Base-by-base conservation (phyloP, 2,888 invertebrate genomes). In the Xestia xanthographa region DNA sequence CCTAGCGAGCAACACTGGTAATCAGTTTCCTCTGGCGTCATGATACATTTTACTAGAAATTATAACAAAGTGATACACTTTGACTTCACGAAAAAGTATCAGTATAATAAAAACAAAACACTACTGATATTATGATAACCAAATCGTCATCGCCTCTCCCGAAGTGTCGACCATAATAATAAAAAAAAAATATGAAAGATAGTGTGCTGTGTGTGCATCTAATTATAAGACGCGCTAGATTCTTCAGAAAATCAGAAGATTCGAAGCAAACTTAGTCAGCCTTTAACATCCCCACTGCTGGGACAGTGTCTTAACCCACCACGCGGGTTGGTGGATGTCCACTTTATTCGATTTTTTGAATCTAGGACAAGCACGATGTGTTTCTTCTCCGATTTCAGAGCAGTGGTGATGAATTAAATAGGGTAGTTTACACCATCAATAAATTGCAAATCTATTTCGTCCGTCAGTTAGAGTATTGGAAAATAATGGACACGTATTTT, bases 11-110 rank as follows among this genome's bases (percentile, higher is more conserved):
- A 58, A 9, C 58, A 58, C 29, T 29, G n/a, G 29, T n/a, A 29
- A 38, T 74, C 50, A 34, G 78, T 68, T 50, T 68, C 38, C 2
- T 56, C 2, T 22, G 22, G 20, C 3, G 11, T 20, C 68, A 50
- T 50, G 2, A 66, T 41, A 65, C 14, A 74, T 29, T 72, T 58
- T 22, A 38, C 53, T 12, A 29, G 60, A 78, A 62, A 41, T 50
- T n/a, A 74, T 56, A 43, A 74, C 34, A 65, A 26, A 29, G 1
- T 22, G 67, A 80, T 73, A 68, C 41, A 65, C 67, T 68, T 50
- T 77, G 69, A 69, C 53, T 48, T 65, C 58, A 34, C 53, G 34
- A 82, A 75, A 79, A 82, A 45, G 5, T 53, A 79, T 63, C 29
- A 29, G 38, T n/a, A 48, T 6, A 43, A 56, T 26, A 22, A 43